phyloP scores from a whole-genome alignment of 2,113 vertebrate genomes.

The Spea bombifrons region DNA sequence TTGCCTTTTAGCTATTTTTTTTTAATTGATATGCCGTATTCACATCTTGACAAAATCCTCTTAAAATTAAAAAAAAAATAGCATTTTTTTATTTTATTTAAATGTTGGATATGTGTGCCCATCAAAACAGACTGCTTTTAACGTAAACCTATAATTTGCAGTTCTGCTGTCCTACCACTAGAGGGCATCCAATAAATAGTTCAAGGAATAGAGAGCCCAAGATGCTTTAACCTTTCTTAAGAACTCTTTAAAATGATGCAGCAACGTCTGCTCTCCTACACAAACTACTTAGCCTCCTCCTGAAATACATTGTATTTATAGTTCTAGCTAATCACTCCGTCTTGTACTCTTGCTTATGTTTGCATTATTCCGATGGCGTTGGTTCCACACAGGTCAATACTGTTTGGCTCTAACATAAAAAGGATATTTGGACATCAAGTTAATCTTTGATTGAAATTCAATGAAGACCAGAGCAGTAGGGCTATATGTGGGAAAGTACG shows the following conservation, averaged over 20 bases:
- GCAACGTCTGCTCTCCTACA: neutral
- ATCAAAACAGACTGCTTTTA: neutral
- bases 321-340: conserved; percentile 21
- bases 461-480: conserved; percentile 35
- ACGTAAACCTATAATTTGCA: neutral
- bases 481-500: conserved; percentile 40
- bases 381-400: conserved; percentile 33
- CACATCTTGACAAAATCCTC: too few species aligned
- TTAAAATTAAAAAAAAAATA: too few species aligned
- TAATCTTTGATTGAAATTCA: conserved; percentile 44
- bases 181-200: conserved; percentile 25
- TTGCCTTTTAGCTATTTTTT: too few species aligned
- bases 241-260: neutral
- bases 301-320: conserved; percentile 30
- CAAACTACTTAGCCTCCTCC: conserved; percentile 7
- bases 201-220: conserved; percentile 17
- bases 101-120: neutral
- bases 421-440: conserved; percentile 34
- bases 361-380: conserved; percentile 35
- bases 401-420: conserved; percentile 32
- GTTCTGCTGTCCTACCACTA: conserved; percentile 29
- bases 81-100: neutral
- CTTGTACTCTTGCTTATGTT: conserved; percentile 18
- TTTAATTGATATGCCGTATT: too few species aligned
- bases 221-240: neutral